Base-by-base conservation (phyloP, 2,888 invertebrate genomes). In the Watsonalla cultraria region DNA sequence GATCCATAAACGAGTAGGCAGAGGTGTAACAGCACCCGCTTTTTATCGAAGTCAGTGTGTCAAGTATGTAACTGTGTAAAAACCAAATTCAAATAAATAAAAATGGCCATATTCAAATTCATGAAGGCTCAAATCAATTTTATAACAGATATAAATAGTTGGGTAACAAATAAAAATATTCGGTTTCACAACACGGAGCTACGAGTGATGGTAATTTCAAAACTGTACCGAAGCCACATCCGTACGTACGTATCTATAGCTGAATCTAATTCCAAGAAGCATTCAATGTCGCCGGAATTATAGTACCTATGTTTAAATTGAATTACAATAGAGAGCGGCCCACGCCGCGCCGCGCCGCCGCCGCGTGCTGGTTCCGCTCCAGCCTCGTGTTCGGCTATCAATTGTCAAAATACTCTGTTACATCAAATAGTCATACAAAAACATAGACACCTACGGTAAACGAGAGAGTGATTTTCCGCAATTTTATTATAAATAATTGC, bases 401-500 rank as follows among this genome's bases (percentile, higher is more conserved):
- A 76, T 78, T 77, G 77, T 80, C 78, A 76, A 80, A 81, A 81
- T 72, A 72, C 69, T 77, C 70, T 71, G 70, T 65, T 71, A 72
- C 71, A 65, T 65, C 69, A 74, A 80, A 83, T 82, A 82, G 81
- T 82, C 24, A 24, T 24, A 24, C 4, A 24, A 24, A 4, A 24
- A 24, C 70, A 76, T 73, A 74, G 74, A 61, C 66, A 67, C 59
- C 11, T 11, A 63, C 63, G 68, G 64, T 61, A 65, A 60, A 63
- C 67, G 76, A 78, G 78, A 82, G 78, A 79, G 81, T 76, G 80
- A 77, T 82, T 84, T 84, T 78, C 78, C 76, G 72, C 78, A 81
- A 80, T 79, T 81, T 79, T 74, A 80, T 82, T 78, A 79, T 76
- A 80, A 80, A 80, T 82, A 81, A 83, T 80, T 78, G 78, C 72